A percentile compares a stretch with the other conserved stretches of the same genome.
These are phyloP conservation scores for Phyllopteryx taeniolatus DNA, from an alignment of 2,113 vertebrate species.

Conservation along the genomic window DNA sequence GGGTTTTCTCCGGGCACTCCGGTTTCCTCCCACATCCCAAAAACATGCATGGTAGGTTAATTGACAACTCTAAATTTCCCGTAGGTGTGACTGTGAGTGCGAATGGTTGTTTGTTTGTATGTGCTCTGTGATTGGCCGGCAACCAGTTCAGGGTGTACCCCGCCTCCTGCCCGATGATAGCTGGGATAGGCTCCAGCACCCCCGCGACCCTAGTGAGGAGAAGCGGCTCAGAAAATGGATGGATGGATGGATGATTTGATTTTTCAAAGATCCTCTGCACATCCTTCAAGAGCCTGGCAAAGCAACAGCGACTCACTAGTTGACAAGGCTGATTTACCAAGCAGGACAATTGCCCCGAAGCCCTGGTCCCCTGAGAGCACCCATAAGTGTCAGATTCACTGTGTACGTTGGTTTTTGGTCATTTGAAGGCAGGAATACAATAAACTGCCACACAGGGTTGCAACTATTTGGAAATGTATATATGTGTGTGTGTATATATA, in stretches of 20 bases:
- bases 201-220: too few species aligned
- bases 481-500: not conserved
- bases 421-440: constrained; percentile 2
- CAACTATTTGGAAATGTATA: not conserved
- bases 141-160: too few species aligned
- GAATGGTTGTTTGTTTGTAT: too few species aligned
- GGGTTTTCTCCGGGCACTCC: too few species aligned
- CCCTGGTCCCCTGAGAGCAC: not conserved
- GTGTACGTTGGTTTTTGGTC: not conserved
- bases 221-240: too few species aligned
- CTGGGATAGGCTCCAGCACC: too few species aligned
- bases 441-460: not conserved
- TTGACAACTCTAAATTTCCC: too few species aligned
- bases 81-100: too few species aligned
- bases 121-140: too few species aligned
- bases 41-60: too few species aligned
- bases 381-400: not conserved
- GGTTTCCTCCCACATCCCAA: too few species aligned
- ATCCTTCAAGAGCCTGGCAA: constrained; percentile 3
- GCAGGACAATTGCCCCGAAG: not conserved
- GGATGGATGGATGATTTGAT: not conserved
- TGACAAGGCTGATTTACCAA: constrained; percentile 12
- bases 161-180: too few species aligned
- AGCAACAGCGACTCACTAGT: not conserved
- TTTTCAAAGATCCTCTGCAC: not conserved